Conservation (phyloP, 2,888 invertebrate genomes). For the Apeira syringaria region DNA sequence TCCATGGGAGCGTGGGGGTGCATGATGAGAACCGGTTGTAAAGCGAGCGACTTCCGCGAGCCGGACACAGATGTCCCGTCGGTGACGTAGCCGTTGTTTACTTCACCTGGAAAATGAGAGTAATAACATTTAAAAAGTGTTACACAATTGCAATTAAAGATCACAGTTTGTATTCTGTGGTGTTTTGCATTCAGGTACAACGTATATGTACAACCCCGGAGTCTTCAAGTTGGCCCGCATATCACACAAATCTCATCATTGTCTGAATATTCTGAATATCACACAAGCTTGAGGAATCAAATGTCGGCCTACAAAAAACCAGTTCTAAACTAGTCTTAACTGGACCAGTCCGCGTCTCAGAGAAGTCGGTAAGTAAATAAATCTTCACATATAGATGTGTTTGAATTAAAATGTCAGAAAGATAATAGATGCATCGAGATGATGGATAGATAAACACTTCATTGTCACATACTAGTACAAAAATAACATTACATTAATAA, state of each 20-base stretch:
- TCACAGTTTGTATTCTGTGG: too few relatives aligned
- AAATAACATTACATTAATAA: too few relatives aligned
- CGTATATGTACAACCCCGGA: too few relatives aligned
- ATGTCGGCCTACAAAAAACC: background rate
- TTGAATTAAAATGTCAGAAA: background rate
- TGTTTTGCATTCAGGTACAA: too few relatives aligned
- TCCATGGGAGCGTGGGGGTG: conserved; percentile 86
- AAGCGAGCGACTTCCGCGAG: conserved; percentile 92
- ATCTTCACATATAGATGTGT: background rate
- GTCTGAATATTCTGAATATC: too few relatives aligned
- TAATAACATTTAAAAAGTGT: too few relatives aligned
- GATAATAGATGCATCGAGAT: background rate
- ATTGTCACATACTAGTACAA: too few relatives aligned
- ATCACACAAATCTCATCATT: too few relatives aligned
- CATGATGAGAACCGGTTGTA: conserved; percentile 94
- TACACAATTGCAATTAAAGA: too few relatives aligned
- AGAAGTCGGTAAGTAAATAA: background rate
- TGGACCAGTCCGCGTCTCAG: background rate
- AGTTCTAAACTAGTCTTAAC: background rate
- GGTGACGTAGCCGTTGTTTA: conserved; percentile 93
- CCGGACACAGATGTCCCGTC: conserved; percentile 93
- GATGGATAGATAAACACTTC: too few relatives aligned
- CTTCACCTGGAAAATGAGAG: conserved; percentile 87
- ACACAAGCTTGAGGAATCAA: background rate
- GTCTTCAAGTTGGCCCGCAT: too few relatives aligned